Conservation (phyloP, 2,797 vertebrate species). For the Sparus aurata region DNA sequence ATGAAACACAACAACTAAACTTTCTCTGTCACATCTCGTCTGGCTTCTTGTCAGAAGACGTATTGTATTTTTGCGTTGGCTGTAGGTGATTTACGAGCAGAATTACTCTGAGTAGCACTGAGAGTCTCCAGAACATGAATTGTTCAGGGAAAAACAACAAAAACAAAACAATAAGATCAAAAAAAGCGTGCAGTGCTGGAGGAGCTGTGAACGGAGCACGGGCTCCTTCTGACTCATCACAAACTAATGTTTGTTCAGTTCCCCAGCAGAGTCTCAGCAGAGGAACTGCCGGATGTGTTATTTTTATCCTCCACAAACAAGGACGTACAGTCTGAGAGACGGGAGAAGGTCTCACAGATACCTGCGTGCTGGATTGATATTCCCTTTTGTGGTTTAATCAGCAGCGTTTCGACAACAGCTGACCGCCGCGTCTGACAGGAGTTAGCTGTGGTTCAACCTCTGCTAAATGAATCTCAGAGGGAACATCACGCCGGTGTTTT, state of each 20-base stretch:
- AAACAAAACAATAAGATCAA: slow-evolving; percentile 31
- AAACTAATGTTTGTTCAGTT: slow-evolving; percentile 49
- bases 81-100: background rate
- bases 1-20: background rate
- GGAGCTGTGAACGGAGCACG: slow-evolving; percentile 8
- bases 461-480: slow-evolving; percentile 22
- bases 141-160: background rate
- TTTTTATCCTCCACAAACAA: slow-evolving; percentile 58
- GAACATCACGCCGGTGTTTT: background rate
- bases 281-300: slow-evolving; percentile 34
- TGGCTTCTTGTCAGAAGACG: background rate
- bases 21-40: background rate
- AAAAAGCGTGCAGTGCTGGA: slow-evolving; percentile 23
- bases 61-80: background rate
- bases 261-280: slow-evolving; percentile 38
- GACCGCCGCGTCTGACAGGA: slow-evolving; percentile 20
- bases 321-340: slow-evolving; percentile 32
- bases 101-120: background rate
- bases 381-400: slow-evolving; percentile 37
- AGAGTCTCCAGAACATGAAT: slow-evolving; percentile 1
- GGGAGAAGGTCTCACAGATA: slow-evolving; percentile 16
- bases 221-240: slow-evolving; percentile 27
- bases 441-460: slow-evolving; percentile 4
- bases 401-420: slow-evolving; percentile 31
- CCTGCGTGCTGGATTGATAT: slow-evolving; percentile 9